Evolutionary conservation across 2,797 vertebrate genomes (phyloP), one percentile per base, ranked within the genome.

Genomic region (Chloroceryle inda): DNA sequence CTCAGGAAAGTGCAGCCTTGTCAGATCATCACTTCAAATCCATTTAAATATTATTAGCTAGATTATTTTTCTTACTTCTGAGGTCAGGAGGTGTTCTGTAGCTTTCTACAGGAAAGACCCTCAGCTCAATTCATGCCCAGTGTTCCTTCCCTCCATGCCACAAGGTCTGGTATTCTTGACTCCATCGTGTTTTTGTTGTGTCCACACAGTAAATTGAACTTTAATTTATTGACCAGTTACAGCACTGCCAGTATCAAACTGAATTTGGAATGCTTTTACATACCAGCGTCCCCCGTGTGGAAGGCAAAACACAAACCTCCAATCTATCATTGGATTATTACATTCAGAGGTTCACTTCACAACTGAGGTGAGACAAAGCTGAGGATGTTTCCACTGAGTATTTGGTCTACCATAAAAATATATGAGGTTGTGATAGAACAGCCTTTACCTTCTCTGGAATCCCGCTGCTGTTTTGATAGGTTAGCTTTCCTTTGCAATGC

Each of bases 221-320:
- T 56, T 40, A 33, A 12, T 44, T 88, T 90, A 75, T 55, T 81
- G 73, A 26, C 31, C 69, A 64, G 47, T 62, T 47, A 20, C 45
- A 42, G 71, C 55, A 22, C 45, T 55, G 40, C 35, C 15, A 11
- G 47, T 33, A 61, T 9, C 5, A 7, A 76, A 56, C 14, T 38
- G 45, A 56, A 22, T 50, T 22, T 40, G 38, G 66, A 88, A 38
- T 3, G 2, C 16, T 80, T 66, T 73, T 62, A 64, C 45, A 50
- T 12, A 14, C 20, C 1, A 0, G 9, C 14, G 21, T 68, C 24
- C 11, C 1, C 29, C 20, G 47, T 5, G 31, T 27, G 47, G 85
- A 63, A 87, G 33, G 42, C 37, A 37, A 82, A 78, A 49, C 31
- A 23, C 0, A 61, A 91, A 74, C 49, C 33, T 55, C 35, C 6